A percentile compares a stretch with the other conserved stretches of the same genome.
phyloP scores from a whole-genome alignment of 2,113 vertebrate species.

The Perognathus longimembris region DNA sequence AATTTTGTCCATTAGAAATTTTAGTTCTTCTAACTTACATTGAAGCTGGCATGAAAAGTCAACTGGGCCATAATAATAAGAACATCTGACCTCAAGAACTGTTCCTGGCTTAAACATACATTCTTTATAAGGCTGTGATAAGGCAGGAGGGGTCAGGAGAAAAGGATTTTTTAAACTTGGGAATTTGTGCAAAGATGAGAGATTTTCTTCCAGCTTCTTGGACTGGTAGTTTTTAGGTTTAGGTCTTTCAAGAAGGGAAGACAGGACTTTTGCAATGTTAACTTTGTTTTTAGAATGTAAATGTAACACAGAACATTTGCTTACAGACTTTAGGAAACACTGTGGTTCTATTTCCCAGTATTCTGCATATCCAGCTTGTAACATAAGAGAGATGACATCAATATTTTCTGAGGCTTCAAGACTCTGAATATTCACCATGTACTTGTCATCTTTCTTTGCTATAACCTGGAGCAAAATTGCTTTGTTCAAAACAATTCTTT shows the following conservation, averaged over 20 bases:
- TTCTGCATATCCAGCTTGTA: conserved; percentile 87
- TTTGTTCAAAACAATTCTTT: conserved; percentile 87
- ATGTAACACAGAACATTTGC: background rate
- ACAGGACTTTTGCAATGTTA: background rate
- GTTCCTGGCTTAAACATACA: conserved; percentile 88
- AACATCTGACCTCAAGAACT: conserved; percentile 88
- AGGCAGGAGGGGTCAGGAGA: background rate
- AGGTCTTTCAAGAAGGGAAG: conserved; percentile 12
- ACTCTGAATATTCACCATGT: conserved; percentile 86
- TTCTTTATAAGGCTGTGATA: conserved; percentile 80
- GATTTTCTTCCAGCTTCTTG: conserved; percentile 37
- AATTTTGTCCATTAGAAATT: conserved; percentile 89
- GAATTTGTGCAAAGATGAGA: background rate
- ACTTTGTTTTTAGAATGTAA: background rate
- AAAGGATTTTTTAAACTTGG: conserved; percentile 56
- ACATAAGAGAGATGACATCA: conserved; percentile 85
- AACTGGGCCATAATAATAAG: conserved; percentile 85
- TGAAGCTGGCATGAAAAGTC: conserved; percentile 93
- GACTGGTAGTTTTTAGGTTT: background rate
- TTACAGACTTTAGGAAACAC: background rate
- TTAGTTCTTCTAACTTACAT: conserved; percentile 84
- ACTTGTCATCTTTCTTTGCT: conserved; percentile 85
- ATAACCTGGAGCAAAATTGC: conserved; percentile 86
- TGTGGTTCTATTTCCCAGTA: conserved; percentile 81
- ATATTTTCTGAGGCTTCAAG: conserved; percentile 72